Conservation (phyloP, 2,888 invertebrate species). For the Heliconius aoede region DNA sequence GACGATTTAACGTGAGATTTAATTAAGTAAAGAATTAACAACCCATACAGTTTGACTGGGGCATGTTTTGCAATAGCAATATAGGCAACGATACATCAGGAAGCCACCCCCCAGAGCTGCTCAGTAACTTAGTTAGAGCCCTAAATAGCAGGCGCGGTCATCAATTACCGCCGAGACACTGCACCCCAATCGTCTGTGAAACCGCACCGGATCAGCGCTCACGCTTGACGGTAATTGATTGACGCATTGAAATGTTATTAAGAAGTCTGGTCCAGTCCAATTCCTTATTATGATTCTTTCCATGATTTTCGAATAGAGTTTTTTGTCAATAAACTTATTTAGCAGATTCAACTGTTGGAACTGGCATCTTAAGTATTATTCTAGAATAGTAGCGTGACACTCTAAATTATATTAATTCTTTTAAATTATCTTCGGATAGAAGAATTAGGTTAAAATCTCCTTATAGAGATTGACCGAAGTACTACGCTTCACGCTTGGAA, state of each 20-base stretch:
- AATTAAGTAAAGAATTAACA: too few relatives aligned
- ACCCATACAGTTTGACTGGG: too few relatives aligned
- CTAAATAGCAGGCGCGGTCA: slow-evolving; percentile 34
- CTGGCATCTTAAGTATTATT: background rate
- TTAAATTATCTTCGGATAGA: too few relatives aligned
- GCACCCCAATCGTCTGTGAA: slow-evolving; percentile 37
- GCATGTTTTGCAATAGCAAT: background rate
- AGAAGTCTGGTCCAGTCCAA: background rate
- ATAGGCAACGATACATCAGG: background rate
- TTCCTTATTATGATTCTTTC: background rate
- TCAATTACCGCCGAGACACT: slow-evolving; percentile 35
- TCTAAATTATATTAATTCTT: too few relatives aligned
- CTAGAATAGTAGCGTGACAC: too few relatives aligned
- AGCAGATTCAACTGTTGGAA: too few relatives aligned
- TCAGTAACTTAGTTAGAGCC: slow-evolving; percentile 35
- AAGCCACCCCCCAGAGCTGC: slow-evolving; percentile 18
- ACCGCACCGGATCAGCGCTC: slow-evolving; percentile 35
- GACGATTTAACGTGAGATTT: too few relatives aligned
- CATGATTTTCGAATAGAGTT: background rate
- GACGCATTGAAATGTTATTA: slow-evolving; percentile 9
- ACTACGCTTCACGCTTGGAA: too few relatives aligned
- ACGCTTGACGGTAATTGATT: slow-evolving; percentile 41
- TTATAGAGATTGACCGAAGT: too few relatives aligned
- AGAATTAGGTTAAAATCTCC: too few relatives aligned
- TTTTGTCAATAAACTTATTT: background rate